Percentiles rank a stretch among this genome's conserved stretches.
Evolutionary conservation across 2,113 vertebrate genomes (phyloP).

Genomic region (Callipepla squamata): DNA sequence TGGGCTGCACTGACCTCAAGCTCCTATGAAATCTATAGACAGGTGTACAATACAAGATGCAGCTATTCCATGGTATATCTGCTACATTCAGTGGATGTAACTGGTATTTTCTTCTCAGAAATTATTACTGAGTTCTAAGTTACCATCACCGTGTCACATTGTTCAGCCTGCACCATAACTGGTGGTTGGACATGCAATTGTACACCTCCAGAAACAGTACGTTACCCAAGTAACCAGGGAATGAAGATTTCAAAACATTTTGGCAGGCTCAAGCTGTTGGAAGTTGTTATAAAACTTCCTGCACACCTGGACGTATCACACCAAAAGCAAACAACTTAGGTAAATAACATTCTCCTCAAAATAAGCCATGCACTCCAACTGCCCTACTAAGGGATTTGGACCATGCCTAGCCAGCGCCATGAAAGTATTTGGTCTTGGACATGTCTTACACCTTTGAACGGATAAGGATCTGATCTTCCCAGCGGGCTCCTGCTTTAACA

Average conservation of each 20-base stretch:
- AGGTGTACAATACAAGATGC: not conserved
- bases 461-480: not conserved
- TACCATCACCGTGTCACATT: not conserved
- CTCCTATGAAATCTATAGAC: not conserved
- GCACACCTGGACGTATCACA: not conserved
- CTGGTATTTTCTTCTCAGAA: not conserved
- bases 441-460: not conserved
- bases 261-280: conserved; percentile 9
- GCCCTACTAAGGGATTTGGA: not conserved
- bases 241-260: conserved; percentile 44
- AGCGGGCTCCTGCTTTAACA: not conserved
- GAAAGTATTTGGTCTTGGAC: not conserved
- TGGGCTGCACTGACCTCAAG: not conserved
- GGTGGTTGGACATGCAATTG: not conserved
- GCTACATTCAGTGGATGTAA: not conserved
- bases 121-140: not conserved
- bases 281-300: conserved; percentile 40
- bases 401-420: not conserved
- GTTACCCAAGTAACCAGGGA: conserved; percentile 6
- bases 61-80: not conserved
- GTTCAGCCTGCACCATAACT: not conserved
- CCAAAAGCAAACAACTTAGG: not conserved
- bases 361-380: not conserved
- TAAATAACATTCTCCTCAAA: not conserved
- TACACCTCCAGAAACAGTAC: conserved; percentile 2